phyloP scores from a whole-genome alignment of 2,113 vertebrate species.

The Ptilorrhoa leucosticta region DNA sequence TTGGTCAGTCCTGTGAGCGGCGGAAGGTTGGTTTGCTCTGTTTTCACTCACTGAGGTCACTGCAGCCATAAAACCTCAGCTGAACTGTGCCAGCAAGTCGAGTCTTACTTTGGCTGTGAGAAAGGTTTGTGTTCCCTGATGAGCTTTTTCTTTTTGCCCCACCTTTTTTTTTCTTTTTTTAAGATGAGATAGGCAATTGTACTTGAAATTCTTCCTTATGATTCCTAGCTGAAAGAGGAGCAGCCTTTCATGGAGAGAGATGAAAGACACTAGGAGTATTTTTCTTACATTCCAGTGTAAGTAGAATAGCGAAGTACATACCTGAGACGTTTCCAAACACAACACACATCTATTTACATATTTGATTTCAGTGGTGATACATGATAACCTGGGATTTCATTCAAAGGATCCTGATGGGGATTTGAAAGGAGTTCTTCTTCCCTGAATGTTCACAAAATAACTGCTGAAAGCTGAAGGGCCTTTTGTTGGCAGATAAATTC shows the following conservation, averaged over 20 bases:
- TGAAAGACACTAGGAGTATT: conserved; percentile 64
- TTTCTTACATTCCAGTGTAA: conserved; percentile 64
- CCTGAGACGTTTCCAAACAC: conserved; percentile 69
- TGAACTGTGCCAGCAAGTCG: background rate
- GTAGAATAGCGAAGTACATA: conserved; percentile 67
- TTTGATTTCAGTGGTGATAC: conserved; percentile 68
- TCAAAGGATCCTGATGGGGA: conserved; percentile 56
- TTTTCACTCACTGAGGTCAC: background rate
- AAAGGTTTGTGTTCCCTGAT: background rate
- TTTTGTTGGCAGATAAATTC: conserved; percentile 39
- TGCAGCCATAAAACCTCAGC: background rate
- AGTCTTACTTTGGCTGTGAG: background rate
- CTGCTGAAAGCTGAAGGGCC: conserved; percentile 38
- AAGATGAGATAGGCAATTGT: background rate
- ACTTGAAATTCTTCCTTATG: conserved; percentile 31
- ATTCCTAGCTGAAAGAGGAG: conserved; percentile 54
- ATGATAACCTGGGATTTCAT: conserved; percentile 66
- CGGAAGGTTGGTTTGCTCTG: background rate
- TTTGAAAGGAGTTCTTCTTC: conserved; percentile 62
- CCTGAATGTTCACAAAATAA: conserved; percentile 45
- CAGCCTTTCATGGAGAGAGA: conserved; percentile 55
- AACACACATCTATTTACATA: conserved; percentile 68
- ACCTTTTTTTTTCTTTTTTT: background rate
- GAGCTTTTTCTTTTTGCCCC: background rate
- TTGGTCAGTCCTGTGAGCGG: background rate